phyloP scores from a whole-genome alignment of 2,797 vertebrate species.

The Poeciliopsis turneri region DNA sequence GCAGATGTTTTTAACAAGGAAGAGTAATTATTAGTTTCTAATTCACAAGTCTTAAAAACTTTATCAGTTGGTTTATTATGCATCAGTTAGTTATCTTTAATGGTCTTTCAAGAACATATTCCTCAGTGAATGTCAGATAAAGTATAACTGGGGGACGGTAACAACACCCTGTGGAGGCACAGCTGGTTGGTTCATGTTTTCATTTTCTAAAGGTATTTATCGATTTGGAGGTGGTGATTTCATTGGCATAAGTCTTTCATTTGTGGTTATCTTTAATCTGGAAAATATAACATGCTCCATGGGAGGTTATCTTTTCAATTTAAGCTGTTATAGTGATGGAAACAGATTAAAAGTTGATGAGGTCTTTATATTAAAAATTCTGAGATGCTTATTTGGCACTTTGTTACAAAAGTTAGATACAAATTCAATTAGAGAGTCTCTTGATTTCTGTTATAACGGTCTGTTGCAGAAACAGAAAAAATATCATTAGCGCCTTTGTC shows the following conservation, averaged over 20 bases:
- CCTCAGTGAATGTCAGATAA: neutral
- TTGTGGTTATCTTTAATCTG: neutral
- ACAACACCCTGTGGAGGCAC: neutral
- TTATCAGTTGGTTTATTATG: neutral
- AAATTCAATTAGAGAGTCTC: neutral
- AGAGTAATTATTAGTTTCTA: constrained; percentile 2
- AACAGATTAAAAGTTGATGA: neutral
- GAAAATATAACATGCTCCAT: neutral
- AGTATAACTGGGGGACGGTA: neutral
- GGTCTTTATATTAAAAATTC: neutral
- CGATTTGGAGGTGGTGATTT: neutral
- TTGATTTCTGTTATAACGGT: neutral
- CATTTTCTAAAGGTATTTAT: neutral
- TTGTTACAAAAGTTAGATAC: neutral
- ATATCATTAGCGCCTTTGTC: neutral
- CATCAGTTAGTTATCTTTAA: neutral
- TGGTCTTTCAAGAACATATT: neutral
- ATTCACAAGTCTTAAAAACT: neutral
- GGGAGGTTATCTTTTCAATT: neutral
- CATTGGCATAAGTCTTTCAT: neutral
- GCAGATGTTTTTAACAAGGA: neutral
- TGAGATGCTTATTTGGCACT: neutral
- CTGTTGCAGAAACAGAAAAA: neutral
- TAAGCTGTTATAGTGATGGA: neutral
- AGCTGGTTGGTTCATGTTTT: neutral